phyloP scores from a whole-genome alignment of 2,797 vertebrate species.

The Rachycentron canadum region DNA sequence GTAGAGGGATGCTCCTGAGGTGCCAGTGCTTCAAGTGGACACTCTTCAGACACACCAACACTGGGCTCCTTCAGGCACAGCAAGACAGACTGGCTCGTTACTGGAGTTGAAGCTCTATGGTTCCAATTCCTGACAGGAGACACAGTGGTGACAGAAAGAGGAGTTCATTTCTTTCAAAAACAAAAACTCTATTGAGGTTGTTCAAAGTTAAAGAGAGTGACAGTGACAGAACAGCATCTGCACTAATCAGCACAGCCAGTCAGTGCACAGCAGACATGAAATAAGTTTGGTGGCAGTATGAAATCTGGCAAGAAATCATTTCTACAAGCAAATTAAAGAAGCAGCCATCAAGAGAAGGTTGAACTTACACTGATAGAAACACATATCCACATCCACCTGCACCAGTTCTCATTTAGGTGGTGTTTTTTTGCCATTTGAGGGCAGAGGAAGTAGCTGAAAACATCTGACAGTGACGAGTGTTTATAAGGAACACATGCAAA shows the following conservation, averaged over 20 bases:
- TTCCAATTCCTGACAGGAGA: not conserved
- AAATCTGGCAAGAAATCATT: not conserved
- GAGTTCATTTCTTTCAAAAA: not conserved
- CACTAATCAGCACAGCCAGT: not conserved
- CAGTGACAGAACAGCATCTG: not conserved
- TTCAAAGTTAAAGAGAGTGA: not conserved
- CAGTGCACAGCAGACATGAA: not conserved
- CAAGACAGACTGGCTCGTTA: not conserved
- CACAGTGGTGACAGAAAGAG: not conserved
- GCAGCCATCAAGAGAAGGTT: not conserved
- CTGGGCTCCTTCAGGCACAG: not conserved
- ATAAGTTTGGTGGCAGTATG: not conserved
- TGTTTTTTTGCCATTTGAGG: not conserved
- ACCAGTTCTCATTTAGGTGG: not conserved
- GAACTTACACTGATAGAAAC: not conserved
- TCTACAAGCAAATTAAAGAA: not conserved
- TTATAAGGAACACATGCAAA: too few relatives aligned
- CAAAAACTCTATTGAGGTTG: too few relatives aligned
- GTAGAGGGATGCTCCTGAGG: not conserved
- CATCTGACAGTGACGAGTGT: too few relatives aligned
- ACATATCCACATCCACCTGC: not conserved
- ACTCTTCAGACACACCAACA: not conserved
- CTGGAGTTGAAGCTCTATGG: too few relatives aligned
- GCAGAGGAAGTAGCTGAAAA: not conserved
- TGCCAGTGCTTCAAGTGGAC: not conserved